Base-by-base conservation (phyloP, 2,113 vertebrate genomes). In the Coptodon rendalli region DNA sequence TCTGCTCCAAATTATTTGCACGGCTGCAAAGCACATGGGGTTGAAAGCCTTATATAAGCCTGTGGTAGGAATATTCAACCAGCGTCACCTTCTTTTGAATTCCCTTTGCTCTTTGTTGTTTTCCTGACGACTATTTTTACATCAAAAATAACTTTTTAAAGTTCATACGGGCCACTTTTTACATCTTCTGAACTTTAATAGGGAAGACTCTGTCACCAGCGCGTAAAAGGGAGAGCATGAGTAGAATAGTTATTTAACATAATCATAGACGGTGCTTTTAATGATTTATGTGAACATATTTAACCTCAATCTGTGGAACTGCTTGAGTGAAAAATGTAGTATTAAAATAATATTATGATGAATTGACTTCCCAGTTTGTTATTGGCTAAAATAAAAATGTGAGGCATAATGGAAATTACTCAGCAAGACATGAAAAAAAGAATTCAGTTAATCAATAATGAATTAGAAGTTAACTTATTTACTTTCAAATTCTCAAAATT, bases 11-110 rank as follows among this genome's bases (percentile, higher is more conserved):
- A 95, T 94, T 93, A 94, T 91, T 87, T 93, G 86, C 91, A 85
- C 88, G 95, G 90, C 96, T 96, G 93, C 83, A 85, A 79, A 92
- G 81, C 94, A 95, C 90, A 95, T 95, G 91, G 87, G 63, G 81
- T 89, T 88, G 85, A 89, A 87, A 93, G 89, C 40, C 89, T 96
- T 96, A 95, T 94, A 91, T 90, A 94, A 95, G 91, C 85, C 89
- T 91, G 92, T 83, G 89, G 92, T 93, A 93, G 89, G 87, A 94
- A 93, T 90, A 95, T 90, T 90, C 93, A 91, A 16, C 36, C 83
- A 80, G 3, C 66, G 88, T 93, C 92, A 95, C 93, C 91, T 92
- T 92, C 76, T 87, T 90, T 82, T 93, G 27, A 93, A 90, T 76
- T 86, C 82, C 80, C 78, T 63, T 4, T 53, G 68, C 85, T 83